Percentiles rank a stretch among this genome's conserved stretches.
These are phyloP conservation scores for Morbakka virulenta DNA, from an alignment of 30 jellyfish, hydroid and myxozoan species.

Conservation along the genomic window DNA sequence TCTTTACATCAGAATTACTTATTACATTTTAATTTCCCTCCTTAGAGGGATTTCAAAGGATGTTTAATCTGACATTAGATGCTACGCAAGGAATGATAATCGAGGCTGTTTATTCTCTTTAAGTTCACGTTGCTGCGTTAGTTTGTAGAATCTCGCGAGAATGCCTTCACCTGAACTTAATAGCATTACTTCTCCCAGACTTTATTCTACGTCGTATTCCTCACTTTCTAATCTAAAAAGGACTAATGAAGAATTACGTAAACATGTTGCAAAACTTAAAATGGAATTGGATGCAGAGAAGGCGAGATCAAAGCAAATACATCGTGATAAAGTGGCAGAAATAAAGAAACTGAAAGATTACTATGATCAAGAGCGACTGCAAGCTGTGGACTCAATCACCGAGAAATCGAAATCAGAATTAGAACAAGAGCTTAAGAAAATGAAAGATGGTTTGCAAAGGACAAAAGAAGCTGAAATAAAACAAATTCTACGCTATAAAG, in stretches of 20 bases:
- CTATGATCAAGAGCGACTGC: constrained; percentile 48
- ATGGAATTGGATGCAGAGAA: constrained; percentile 75
- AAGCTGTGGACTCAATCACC: constrained; percentile 23
- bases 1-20: too few species aligned
- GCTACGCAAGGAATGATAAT: too few species aligned
- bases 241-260: constrained; percentile 77
- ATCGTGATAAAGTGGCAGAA: constrained; percentile 87
- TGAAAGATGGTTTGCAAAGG: constrained; percentile 65
- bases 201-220: constrained; percentile 21
- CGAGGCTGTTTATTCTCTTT: too few species aligned
- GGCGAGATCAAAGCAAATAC: constrained; percentile 74
- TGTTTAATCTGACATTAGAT: too few species aligned
- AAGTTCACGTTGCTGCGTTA: too few species aligned
- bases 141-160: too few species aligned
- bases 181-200: neutral
- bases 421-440: constrained; percentile 59
- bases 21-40: too few species aligned
- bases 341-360: constrained; percentile 68
- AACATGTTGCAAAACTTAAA: constrained; percentile 59
- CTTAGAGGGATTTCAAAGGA: too few species aligned
- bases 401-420: constrained; percentile 50
- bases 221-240: constrained; percentile 60
- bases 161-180: neutral
- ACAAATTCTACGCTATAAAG: constrained; percentile 78
- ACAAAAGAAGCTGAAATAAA: constrained; percentile 80